Evolutionary conservation across 2,888 invertebrate genomes (phyloP), one percentile per base, ranked within the genome.

Genomic region (Mamestra brassicae): DNA sequence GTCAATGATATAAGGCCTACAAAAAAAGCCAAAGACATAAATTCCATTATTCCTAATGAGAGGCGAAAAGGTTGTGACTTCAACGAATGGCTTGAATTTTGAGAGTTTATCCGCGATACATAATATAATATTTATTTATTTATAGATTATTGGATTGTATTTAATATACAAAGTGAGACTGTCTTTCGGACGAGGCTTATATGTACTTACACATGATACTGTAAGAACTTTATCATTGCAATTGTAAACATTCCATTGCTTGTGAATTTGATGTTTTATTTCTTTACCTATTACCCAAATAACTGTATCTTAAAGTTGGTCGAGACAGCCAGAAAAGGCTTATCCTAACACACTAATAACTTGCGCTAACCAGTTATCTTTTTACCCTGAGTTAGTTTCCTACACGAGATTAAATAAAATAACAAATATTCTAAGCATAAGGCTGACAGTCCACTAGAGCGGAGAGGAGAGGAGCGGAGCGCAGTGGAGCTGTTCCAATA

Each of bases 221-320:
- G 91, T 95, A 94, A 94, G 91, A 87, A 92, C 90, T 92, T 90
- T 92, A 92, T 93, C 94, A 93, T 94, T 94, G 94, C 94, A 95
- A 95, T 91, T 94, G 93, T 96, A 96, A 94, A 96, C 96, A 96
- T 96, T 96, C 96, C 96, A 95, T 95, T 95, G 96, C 96, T 96
- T 96, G 94, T 95, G 91, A 93, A 77, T 74, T 61, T 82, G 81
- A 85, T 91, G 92, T 95, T 95, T 95, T 92, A 94, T 95, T 95
- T 93, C 54, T 42, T 10, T 0, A 62, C 63, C 50, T 26, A 15
- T 55, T 55, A 26, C 63, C 50, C 15, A 8, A 8, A 68, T 6
- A 26, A 11, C 4, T 64, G 7, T 17, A 2, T 17, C 8, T 10
- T 45, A 13, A 36, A 13, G 8, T 55, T 58, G 36, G 1, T 6